Conservation (phyloP, 2,113 vertebrate species). For the Capreolus pygargus region DNA sequence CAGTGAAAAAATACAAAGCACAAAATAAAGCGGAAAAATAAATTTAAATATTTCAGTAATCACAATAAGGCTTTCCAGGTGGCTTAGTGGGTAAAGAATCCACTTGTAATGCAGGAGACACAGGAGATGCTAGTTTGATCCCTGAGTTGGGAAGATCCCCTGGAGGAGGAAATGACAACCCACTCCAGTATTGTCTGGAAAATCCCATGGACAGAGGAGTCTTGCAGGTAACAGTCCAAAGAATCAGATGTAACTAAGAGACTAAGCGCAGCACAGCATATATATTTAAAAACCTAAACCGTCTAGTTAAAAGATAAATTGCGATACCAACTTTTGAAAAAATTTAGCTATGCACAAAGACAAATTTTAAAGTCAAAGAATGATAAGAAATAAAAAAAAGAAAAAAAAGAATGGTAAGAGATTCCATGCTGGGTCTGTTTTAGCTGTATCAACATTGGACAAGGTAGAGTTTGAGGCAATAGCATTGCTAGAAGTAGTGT, state of each 20-base stretch:
- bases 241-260: neutral
- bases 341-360: neutral
- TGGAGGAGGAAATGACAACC: neutral
- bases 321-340: neutral
- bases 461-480: neutral
- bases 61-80: neutral
- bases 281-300: neutral
- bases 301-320: neutral
- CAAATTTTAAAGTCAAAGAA: neutral
- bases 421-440: neutral
- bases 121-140: neutral
- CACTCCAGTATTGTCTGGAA: neutral
- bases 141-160: neutral
- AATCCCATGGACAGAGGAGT: neutral
- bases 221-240: neutral
- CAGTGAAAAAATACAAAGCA: neutral
- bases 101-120: neutral
- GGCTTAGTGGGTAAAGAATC: neutral
- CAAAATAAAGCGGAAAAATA: neutral
- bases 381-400: neutral
- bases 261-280: neutral
- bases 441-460: neutral
- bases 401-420: neutral
- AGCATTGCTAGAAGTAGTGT: neutral
- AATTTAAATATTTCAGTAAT: neutral